Conservation (phyloP, 2,888 invertebrate genomes). For the Gymnoscelis rufifasciata region DNA sequence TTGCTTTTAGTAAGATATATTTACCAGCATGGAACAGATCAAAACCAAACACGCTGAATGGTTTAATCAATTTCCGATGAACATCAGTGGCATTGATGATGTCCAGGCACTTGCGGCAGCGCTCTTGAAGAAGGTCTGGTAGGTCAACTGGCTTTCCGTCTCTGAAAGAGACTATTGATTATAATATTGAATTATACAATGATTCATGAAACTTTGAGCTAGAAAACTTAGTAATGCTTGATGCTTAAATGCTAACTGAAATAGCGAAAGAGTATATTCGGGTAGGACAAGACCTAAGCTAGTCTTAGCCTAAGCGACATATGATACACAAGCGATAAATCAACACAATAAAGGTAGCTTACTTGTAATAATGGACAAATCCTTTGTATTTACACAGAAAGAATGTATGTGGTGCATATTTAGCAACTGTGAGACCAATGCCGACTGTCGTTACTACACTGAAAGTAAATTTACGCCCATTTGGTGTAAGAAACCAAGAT, state of each 20-base stretch:
- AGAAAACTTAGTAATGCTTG: too few species aligned
- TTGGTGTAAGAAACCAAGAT: constrained; percentile 77
- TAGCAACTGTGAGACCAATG: constrained; percentile 38
- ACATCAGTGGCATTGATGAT: constrained; percentile 76
- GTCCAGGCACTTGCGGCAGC: constrained; percentile 79
- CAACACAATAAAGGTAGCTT: too few species aligned
- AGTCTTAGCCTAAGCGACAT: too few species aligned
- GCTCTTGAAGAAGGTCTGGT: constrained; percentile 63
- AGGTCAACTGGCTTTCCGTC: constrained; percentile 80
- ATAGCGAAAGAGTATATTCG: too few species aligned
- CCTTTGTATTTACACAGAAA: constrained; percentile 80
- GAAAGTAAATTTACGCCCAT: constrained; percentile 75
- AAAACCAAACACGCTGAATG: constrained; percentile 86
- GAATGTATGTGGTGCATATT: constrained; percentile 81
- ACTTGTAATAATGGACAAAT: constrained; percentile 82
- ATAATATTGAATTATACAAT: too few species aligned
- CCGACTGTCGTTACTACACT: constrained; percentile 61
- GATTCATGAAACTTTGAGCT: too few species aligned
- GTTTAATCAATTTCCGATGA: constrained; percentile 73
- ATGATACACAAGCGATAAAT: too few species aligned
- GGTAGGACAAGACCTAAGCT: too few species aligned
- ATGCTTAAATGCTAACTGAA: too few species aligned
- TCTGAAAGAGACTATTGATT: constrained; percentile 54
- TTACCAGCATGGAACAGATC: constrained; percentile 85
- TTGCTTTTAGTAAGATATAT: not conserved